A percentile compares a stretch with the other conserved stretches of the same genome.
phyloP scores from a whole-genome alignment of 2,888 invertebrate species.

The Caenorhabditis sulstoni region DNA sequence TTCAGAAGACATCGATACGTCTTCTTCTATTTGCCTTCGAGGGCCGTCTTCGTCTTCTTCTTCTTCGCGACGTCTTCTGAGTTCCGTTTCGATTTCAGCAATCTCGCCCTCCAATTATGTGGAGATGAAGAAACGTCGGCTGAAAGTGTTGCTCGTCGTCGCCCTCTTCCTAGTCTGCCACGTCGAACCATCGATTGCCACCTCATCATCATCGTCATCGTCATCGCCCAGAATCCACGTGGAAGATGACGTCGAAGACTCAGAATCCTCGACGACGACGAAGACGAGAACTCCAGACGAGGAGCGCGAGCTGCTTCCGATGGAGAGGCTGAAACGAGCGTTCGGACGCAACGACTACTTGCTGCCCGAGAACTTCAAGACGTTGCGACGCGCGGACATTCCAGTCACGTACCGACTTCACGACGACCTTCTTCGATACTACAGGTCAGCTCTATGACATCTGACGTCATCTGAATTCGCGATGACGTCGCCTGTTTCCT shows the following conservation, averaged over 20 bases:
- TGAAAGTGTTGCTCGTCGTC: background rate
- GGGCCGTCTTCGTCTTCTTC: background rate
- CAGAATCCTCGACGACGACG: background rate
- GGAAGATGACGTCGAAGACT: background rate
- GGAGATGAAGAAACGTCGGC: conserved; percentile 59
- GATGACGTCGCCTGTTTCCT: too few relatives aligned
- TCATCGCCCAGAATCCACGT: background rate
- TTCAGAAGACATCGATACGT: conserved; percentile 29
- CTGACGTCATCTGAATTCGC: background rate
- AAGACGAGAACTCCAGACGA: background rate
- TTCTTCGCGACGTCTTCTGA: background rate
- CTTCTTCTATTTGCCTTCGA: conserved; percentile 16
- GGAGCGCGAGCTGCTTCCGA: conserved; percentile 23
- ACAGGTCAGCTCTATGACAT: conserved; percentile 58
- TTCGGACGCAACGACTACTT: conserved; percentile 75
- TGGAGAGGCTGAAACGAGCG: conserved; percentile 61
- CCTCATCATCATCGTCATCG: background rate
- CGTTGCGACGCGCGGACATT: conserved; percentile 74
- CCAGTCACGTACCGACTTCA: conserved; percentile 79
- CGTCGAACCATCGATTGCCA: background rate
- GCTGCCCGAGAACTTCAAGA: conserved; percentile 76
- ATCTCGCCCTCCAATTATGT: conserved; percentile 47
- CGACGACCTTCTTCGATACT: conserved; percentile 77
- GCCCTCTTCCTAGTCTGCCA: background rate
- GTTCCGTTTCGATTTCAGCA: too few relatives aligned